Evolutionary conservation across 1,140 invertebrate genomes (phyloP).

Genomic region (Anastrepha obliqua): DNA sequence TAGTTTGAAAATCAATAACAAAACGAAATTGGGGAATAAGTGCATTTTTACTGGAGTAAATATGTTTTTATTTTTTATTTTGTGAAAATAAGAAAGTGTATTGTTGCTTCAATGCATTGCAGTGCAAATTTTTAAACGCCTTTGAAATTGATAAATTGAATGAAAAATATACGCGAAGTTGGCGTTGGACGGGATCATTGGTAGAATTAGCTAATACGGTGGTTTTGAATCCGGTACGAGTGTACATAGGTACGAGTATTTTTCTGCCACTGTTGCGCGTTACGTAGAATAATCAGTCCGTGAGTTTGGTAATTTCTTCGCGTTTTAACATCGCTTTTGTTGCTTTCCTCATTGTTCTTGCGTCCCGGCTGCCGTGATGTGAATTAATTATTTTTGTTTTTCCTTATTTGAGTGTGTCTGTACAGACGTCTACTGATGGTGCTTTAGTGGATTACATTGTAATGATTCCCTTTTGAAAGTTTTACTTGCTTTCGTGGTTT

Average conservation of each 20-base stretch:
- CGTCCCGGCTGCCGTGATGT: conserved; percentile 42
- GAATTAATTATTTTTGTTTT: conserved; percentile 32
- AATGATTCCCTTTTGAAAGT: neutral
- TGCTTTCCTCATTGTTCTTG: neutral
- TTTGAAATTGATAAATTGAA: neutral
- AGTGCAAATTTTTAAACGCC: neutral
- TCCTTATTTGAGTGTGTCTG: neutral
- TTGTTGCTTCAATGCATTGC: neutral
- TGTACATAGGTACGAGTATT: conserved; percentile 2
- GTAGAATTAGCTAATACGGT: neutral
- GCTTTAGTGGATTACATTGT: conserved; percentile 1
- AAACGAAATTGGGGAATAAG: conserved; percentile 35
- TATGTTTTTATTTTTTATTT: neutral
- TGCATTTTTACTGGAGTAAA: conserved; percentile 53
- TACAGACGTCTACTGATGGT: neutral
- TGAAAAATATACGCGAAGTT: no score
- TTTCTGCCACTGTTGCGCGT: neutral
- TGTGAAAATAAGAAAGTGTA: neutral
- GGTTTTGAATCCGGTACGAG: conserved; percentile 8
- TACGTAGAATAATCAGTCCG: neutral
- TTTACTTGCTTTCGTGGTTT: neutral
- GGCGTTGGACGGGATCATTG: neutral
- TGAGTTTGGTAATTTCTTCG: neutral
- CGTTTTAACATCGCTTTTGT: conserved; percentile 20
- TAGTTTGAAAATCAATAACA: conserved; percentile 58